Base-by-base conservation (phyloP, 1,140 invertebrate genomes). In the Portunus trituberculatus region DNA sequence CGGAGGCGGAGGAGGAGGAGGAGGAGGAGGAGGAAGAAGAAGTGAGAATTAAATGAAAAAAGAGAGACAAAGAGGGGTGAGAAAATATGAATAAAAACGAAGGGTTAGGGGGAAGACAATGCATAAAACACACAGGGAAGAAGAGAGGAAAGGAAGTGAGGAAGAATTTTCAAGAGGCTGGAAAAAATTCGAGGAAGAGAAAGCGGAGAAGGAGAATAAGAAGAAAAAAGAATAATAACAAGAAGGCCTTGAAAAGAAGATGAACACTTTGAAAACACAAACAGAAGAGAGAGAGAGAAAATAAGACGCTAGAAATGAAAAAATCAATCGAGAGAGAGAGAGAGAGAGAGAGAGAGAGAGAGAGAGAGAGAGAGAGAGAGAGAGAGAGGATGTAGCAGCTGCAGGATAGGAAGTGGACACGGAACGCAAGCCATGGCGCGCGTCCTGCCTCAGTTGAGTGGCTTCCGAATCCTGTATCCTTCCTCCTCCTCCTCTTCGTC, bases 351-450 rank as follows among this genome's bases (percentile, higher is more conserved):
- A 92, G 90, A 92, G 46, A 92, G 90, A 92, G 90, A 92, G 90
- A 92, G 90, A 92, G 90, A 92, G 90, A 92, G 90, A 92, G 90
- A 92, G 90, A 92, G 90, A 92, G 90, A 92, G 90, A 52, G 90
- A 59, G 52, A 31, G 59, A 31, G 52, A 52, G 59, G 90, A 92
- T 16, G 59, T 45, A 92, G 90, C 39, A 52, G 59, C 39, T 32
- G 48, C 39, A 52, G 28, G 90, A 59, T 45, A 29, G 48, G 31
- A 31, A 59, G 46, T 20, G 90, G 59, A 92, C 39, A 92, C 12
- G 52, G 90, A 29, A 76, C 83, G 45, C 16, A n/a, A 92, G 90
- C 67, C 20, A 7, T n/a, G 67, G 67, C 67, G 67, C 0, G 67
- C n/a, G 67, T 76, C 67, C 67, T 76, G 67, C 67, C 67, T n/a